phyloP scores from a whole-genome alignment of 2,113 vertebrate genomes.

The Hemiscyllium ocellatum region DNA sequence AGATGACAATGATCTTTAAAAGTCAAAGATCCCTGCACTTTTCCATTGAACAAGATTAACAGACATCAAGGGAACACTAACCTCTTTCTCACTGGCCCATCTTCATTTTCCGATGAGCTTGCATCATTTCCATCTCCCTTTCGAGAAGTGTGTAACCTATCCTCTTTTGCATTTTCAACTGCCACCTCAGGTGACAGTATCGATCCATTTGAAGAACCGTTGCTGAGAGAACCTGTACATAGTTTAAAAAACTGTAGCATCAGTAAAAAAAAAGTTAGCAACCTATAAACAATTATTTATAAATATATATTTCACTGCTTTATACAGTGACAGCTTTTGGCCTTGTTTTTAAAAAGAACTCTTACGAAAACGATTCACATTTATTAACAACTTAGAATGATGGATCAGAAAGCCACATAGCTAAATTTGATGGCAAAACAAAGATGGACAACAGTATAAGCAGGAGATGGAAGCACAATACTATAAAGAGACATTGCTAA shows the following conservation, averaged over 20 bases:
- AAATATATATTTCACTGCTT: not conserved
- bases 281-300: not conserved
- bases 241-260: not conserved
- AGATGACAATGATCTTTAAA: not conserved
- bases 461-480: no score
- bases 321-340: not conserved
- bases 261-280: not conserved
- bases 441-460: no score
- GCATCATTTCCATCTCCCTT: conserved; percentile 74
- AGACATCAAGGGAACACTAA: conserved; percentile 52
- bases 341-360: not conserved
- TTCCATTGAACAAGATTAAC: not conserved
- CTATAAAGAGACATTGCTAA: not conserved
- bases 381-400: not conserved
- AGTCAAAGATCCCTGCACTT: not conserved
- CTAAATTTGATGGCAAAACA: not conserved
- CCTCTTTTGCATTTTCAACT: conserved; percentile 77
- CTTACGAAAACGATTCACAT: not conserved
- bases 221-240: conserved; percentile 73
- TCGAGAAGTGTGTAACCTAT: conserved; percentile 69
- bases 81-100: conserved; percentile 90
- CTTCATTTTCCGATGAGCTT: conserved; percentile 81
- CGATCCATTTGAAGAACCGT: conserved; percentile 82
- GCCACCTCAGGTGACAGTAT: conserved; percentile 73
- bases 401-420: not conserved